Base-by-base conservation (phyloP, 2,113 vertebrate genomes). In the Manacus vitellinus region DNA sequence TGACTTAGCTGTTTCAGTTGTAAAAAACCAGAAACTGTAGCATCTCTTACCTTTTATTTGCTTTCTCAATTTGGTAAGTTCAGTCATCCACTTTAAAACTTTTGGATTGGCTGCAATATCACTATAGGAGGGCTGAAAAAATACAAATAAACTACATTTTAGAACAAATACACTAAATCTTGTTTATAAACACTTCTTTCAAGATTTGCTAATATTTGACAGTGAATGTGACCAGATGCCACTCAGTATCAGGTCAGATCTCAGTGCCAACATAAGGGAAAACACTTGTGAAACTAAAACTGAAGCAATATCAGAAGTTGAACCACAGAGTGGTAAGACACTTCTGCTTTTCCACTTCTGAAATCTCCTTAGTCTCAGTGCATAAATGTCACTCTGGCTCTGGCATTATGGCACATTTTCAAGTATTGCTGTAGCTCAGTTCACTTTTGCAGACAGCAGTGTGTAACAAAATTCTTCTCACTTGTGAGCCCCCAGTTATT, bases 51-150 rank as follows among this genome's bases (percentile, higher is more conserved):
- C 99, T 99, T 99, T 99, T 93, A 99, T 99, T 97, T 99, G 99
- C 96, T 99, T 98, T 97, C 99, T 99, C 96, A 99, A 96, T 98
- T 99, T 99, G 82, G 99, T 99, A 96, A 99, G 98, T 94, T 99
- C 99, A 33, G 99, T 99, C 99, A 99, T 99, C 99, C 99, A 99
- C 88, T 99, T 99, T 93, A 99, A 97, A 94, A 99, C 99, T 98
- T 99, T 99, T 85, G 99, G 99, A 97, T 99, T 99, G 95, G 99
- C 99, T 98, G 99, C 99, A 97, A 99, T 99, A 97, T 99, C 99
- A 95, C 98, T 99, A 47, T 99, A 99, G 91, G 99, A 99, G 12
- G 99, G 99, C 99, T 99, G 96, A 49, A 97, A 97, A 92, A 73
- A 86, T 4, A 75, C 10, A 73, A 72, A 93, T 12, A 80, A 88